Evolutionary conservation across 1,140 invertebrate genomes (phyloP), one percentile per base, ranked within the genome.

Genomic region (Papilio polyxenes): DNA sequence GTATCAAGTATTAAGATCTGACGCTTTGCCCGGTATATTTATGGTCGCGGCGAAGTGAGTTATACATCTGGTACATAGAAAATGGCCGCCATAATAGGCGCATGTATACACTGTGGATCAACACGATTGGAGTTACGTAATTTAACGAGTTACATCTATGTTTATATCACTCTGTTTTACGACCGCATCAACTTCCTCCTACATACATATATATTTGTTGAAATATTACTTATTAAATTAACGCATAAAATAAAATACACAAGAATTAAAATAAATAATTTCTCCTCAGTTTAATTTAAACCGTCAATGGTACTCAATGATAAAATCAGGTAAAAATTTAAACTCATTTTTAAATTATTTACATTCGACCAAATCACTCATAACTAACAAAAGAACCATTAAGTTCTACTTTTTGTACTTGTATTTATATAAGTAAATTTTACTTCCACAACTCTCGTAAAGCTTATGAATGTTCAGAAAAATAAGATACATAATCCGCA

Each of bases 91-190:
- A 62, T 78, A 78, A 78, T 78, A 53, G 76, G 51, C 53, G 53
- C 75, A 56, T 78, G 76, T 78, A 78, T 59, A 78, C 75, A 76
- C 76, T 59, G 53, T 15, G 76, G 53, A 78, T 78, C 76, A 78
- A 78, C 76, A 37, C 31, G 76, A 78, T 53, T 59, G 31, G 49
- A 78, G 76, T 78, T 78, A 78, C 76, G 76, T 78, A 78, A 78
- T 78, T 78, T 78, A 53, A n/a, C n/a, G n/a, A n/a, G n/a, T 78
- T 78, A 78, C 76, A 59, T 78, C 76, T 37, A 31, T 59, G 53
- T 78, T 78, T 78, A 59, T 78, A 78, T 56, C 76, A 59, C 76
- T 59, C 51, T 8, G 48, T 77, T 62, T 78, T 78, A 78, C 53
- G 76, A 78, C 53, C 53, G 31, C 53, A 78, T 78, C 51, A 77